Evolutionary conservation across 2,888 invertebrate genomes (phyloP), one percentile per base, ranked within the genome.

Genomic region (Tipula vernalis): DNA sequence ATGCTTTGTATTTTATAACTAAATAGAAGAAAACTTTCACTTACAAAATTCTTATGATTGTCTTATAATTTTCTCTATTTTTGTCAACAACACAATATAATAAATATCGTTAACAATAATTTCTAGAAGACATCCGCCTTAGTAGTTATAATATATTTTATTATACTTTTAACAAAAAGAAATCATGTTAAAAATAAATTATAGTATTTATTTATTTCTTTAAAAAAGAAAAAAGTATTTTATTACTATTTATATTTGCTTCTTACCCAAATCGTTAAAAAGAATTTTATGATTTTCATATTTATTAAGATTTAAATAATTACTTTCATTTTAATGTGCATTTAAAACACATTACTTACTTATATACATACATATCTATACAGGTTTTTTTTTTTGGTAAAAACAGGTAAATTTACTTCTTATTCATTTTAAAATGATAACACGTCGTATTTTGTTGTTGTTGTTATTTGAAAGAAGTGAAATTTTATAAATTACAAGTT

Each of bases 71-170:
- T 71, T 71, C 71, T 71, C 71, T 71, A 71, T 71, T 71, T 71
- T 71, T 71, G 71, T 71, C 71, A 71, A 71, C 71, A 71, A 71
- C 28, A 71, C 51, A 6, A 39, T 51, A 51, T 51, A 51, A 71
- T 71, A 71, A 28, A 28, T 71, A 71, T 71, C 71, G 71, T 71
- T 71, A 71, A 71, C 71, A 71, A 71, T 71, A 71, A 13, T 71
- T 71, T 71, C 71, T 71, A 71, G 71, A 71, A 71, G 71, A 71
- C 71, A 71, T 71, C 71, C 71, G 71, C 71, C 71, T 71, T 71
- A 28, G 71, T 71, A 71, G 71, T 71, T 71, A 12, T 71, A 71
- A 28, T 71, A 71, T 71, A 28, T 51, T 44, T 44, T 44, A 51
- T 51, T 51, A n/a, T 44, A n/a, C 3, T 51, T 51, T 51, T n/a